phyloP scores from a whole-genome alignment of 1,140 invertebrate genomes.

The Lepidurus packardi region DNA sequence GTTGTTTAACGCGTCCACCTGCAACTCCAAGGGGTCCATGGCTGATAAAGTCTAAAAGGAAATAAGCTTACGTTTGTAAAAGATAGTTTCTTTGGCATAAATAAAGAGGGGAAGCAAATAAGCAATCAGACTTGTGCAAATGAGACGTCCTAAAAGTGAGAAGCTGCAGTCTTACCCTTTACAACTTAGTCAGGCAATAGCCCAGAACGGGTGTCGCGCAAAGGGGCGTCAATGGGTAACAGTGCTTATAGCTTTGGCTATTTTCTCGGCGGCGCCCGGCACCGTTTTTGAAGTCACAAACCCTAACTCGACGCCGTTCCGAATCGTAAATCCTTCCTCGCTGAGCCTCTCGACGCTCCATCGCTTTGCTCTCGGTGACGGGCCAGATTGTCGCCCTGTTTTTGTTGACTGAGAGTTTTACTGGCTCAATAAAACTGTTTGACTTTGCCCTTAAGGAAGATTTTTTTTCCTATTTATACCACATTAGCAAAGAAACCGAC shows the following conservation, averaged over 20 bases:
- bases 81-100: no score
- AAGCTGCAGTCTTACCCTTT: not conserved
- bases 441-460: not conserved
- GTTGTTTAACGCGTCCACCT: not conserved
- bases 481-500: not conserved
- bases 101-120: not conserved
- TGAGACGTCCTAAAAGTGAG: conserved; percentile 4
- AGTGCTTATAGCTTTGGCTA: not conserved
- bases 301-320: conserved; percentile 17
- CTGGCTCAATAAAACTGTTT: not conserved
- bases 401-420: conserved; percentile 4
- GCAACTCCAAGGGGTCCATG: not conserved
- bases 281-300: conserved; percentile 14
- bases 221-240: conserved; percentile 15
- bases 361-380: conserved; percentile 15
- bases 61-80: no score
- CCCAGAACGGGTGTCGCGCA: conserved; percentile 1
- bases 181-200: conserved; percentile 10
- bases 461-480: not conserved
- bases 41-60: no score
- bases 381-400: conserved; percentile 17
- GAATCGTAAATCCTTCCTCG: conserved; percentile 21
- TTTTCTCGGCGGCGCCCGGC: conserved; percentile 12
- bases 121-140: conserved; percentile 12
- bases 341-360: conserved; percentile 16